phyloP scores from a whole-genome alignment of 2,113 vertebrate species.

The Orycteropus afer region DNA sequence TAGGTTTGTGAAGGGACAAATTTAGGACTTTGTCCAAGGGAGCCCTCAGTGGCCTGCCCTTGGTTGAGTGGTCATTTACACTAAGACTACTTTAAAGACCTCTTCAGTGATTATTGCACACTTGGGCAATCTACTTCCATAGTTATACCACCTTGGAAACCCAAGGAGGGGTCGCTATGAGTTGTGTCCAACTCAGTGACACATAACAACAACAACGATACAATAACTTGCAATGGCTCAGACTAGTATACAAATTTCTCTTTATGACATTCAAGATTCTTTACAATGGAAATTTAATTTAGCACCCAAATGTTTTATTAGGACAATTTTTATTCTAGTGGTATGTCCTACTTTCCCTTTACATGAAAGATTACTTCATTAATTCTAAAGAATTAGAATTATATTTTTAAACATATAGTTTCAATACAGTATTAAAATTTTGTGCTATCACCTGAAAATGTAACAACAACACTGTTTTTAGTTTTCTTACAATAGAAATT shows the following conservation, averaged over 20 bases:
- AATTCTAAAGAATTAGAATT: not conserved
- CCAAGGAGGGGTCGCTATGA: no score
- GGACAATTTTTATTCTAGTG: not conserved
- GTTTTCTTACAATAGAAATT: not conserved
- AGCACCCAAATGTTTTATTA: not conserved
- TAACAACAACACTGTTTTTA: not conserved
- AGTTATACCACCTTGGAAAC: no score
- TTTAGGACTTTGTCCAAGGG: no score
- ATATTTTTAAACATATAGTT: not conserved
- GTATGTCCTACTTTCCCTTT: not conserved
- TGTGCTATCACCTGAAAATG: slow-evolving; percentile 26
- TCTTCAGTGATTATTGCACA: not conserved
- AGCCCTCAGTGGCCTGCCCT: no score
- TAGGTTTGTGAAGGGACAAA: no score
- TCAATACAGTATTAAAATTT: not conserved
- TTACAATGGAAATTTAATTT: not conserved
- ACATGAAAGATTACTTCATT: not conserved
- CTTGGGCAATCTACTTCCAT: no score
- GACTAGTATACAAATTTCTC: not conserved
- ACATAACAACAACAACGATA: no score
- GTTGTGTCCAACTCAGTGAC: no score
- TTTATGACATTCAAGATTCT: not conserved
- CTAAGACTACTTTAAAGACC: not conserved
- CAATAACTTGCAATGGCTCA: not conserved
- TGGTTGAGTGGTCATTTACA: no score